Conservation (phyloP, 2,797 vertebrate genomes). For the Mus minutoides region DNA sequence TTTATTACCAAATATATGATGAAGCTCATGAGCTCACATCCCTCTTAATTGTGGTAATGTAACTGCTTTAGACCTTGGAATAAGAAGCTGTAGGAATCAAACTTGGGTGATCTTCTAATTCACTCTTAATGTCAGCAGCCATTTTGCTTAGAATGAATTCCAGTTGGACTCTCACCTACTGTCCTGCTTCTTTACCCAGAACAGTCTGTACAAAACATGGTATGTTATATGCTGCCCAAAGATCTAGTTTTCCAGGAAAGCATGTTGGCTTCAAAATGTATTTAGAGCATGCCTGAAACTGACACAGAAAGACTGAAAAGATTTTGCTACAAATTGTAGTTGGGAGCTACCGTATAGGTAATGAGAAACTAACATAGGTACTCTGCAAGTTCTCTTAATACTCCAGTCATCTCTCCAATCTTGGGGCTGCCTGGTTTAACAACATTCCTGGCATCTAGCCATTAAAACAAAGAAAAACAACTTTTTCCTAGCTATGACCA, state of each 20-base stretch:
- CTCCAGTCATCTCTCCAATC: neutral
- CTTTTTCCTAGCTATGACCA: neutral
- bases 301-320: neutral
- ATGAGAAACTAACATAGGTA: neutral
- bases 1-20: neutral
- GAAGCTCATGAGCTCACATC: neutral
- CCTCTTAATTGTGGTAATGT: neutral
- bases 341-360: neutral
- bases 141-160: neutral
- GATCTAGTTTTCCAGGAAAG: neutral
- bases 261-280: neutral
- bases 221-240: neutral
- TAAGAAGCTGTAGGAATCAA: neutral
- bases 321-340: neutral
- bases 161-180: neutral
- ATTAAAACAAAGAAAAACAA: neutral
- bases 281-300: neutral
- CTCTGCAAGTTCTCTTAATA: neutral
- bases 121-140: neutral
- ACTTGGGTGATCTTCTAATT: neutral
- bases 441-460: neutral
- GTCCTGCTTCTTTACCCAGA: neutral
- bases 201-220: neutral
- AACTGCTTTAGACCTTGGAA: neutral
- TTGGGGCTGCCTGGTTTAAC: neutral